phyloP scores from a whole-genome alignment of 2,888 invertebrate genomes.

The Laothoe populi region DNA sequence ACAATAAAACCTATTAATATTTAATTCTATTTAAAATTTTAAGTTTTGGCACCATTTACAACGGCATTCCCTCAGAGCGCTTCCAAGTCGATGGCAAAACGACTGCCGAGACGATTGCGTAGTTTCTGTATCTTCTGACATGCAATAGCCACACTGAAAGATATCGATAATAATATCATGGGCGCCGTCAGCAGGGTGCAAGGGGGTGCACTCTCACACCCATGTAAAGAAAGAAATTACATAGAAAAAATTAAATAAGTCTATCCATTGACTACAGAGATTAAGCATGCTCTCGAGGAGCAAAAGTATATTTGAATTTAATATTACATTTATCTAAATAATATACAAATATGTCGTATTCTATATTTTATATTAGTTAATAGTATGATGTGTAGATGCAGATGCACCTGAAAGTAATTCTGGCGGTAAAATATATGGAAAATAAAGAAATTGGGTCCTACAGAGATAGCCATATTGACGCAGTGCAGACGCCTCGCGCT shows the following conservation, averaged over 20 bases:
- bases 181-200: no score
- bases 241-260: no score
- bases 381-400: no score
- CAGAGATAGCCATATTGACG: conserved; percentile 57
- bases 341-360: neutral
- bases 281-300: no score
- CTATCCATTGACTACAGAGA: no score
- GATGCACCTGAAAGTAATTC: no score
- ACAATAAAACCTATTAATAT: neutral
- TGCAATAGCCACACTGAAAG: conserved; percentile 63
- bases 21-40: conserved; percentile 39
- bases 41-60: conserved; percentile 57
- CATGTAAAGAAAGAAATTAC: no score
- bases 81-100: conserved; percentile 53
- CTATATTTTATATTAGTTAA: no score
- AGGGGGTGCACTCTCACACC: no score
- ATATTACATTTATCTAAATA: no score
- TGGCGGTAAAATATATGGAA: no score
- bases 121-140: conserved; percentile 39
- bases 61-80: conserved; percentile 56
- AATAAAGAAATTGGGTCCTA: neutral
- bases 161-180: conserved; percentile 1
- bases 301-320: no score
- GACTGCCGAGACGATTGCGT: conserved; percentile 47
- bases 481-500: conserved; percentile 61